Percentiles rank a stretch among this genome's conserved stretches.
phyloP scores from a whole-genome alignment of 2,888 invertebrate genomes.

The Tetranychus truncatus region DNA sequence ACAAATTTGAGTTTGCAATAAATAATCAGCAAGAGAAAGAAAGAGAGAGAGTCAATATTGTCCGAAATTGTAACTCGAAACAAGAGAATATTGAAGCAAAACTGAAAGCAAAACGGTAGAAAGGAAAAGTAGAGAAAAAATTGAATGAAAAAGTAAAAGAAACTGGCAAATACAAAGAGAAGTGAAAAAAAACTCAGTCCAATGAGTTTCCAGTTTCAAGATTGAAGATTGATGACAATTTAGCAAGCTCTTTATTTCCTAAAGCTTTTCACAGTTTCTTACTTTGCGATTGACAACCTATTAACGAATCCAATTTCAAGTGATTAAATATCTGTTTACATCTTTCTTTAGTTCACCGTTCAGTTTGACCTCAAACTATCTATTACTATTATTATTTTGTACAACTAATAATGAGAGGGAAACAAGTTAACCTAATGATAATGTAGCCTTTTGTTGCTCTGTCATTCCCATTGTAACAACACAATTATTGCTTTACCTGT shows the following conservation, averaged over 20 bases:
- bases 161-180: neutral
- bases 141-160: neutral
- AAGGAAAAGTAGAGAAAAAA: neutral
- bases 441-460: too few species aligned
- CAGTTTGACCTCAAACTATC: neutral
- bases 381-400: neutral
- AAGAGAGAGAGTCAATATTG: too few species aligned
- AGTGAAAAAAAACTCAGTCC: neutral
- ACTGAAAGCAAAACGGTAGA: neutral
- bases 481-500: too few species aligned
- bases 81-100: too few species aligned
- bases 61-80: too few species aligned
- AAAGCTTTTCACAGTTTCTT: neutral
- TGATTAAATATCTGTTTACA: neutral
- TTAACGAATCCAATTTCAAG: neutral
- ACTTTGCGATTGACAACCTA: neutral
- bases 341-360: neutral
- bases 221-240: neutral
- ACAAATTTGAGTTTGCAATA: too few species aligned
- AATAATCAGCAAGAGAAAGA: too few species aligned
- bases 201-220: neutral
- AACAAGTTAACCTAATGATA: neutral
- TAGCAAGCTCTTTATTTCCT: neutral
- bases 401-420: neutral
- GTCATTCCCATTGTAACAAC: too few species aligned